phyloP scores from a whole-genome alignment of 2,888 invertebrate species.

The Oscheius myriophilus region DNA sequence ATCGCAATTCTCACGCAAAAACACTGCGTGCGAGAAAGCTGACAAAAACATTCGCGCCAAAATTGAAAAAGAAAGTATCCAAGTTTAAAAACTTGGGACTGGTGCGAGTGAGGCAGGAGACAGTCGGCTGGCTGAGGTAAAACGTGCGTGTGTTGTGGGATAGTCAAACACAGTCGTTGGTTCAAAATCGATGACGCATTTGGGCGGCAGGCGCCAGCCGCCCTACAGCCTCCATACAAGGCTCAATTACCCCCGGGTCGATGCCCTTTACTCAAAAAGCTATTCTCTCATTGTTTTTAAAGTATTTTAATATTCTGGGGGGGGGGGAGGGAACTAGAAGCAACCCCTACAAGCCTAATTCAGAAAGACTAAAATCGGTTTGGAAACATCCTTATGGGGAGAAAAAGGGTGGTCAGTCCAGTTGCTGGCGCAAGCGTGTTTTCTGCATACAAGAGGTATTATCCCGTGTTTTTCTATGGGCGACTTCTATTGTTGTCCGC shows the following conservation, averaged over 20 bases:
- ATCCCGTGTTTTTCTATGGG: slow-evolving; percentile 25
- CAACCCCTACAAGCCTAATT: no score
- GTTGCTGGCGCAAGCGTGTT: slow-evolving; percentile 13
- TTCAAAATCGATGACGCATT: slow-evolving; percentile 25
- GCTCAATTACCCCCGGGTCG: background rate
- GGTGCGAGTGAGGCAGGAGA: background rate
- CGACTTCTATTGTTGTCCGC: slow-evolving; percentile 24
- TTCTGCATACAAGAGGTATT: slow-evolving; percentile 25
- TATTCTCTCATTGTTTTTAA: background rate
- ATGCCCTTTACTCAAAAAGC: background rate
- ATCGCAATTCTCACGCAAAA: no score
- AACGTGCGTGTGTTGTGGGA: background rate
- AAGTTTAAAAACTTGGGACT: no score
- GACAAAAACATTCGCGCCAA: no score
- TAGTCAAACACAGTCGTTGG: slow-evolving; percentile 5
- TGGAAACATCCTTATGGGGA: background rate
- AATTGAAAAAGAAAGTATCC: no score
- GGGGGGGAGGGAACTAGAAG: no score
- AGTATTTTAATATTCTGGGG: no score
- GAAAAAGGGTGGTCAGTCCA: slow-evolving; percentile 3
- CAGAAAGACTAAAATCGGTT: no score
- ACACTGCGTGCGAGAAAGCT: no score
- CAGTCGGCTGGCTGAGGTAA: background rate
- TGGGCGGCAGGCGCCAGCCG: slow-evolving; percentile 8
- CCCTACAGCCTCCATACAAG: slow-evolving; percentile 7